Evolutionary conservation across 1,140 invertebrate species (phyloP), one percentile per base, ranked within the genome.

Genomic region (Brachystomella parvula): DNA sequence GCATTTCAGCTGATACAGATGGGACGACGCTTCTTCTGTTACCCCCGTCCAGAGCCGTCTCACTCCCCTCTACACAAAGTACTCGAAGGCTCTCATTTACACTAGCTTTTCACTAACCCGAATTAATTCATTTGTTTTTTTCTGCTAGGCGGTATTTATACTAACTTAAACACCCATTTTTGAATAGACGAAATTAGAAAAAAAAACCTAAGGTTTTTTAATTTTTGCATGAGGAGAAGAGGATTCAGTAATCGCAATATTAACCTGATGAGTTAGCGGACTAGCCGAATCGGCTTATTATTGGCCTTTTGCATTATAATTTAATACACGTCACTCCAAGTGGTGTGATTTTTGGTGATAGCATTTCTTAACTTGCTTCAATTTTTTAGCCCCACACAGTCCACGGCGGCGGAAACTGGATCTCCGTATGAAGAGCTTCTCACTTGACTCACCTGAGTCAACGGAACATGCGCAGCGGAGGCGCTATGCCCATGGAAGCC

Each of bases 371-470:
- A 73, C 44, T 35, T 44, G 62, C 69, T 12, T 69, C 29, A 73
- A 24, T 61, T 32, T 64, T 71, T 57, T 86, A 96, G 94, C 92
- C 73, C 92, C 93, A 66, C 93, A 96, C 81, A 96, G 92, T 79
- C 94, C 94, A 73, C 86, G 92, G 77, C 86, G 92, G 65, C 92
- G 95, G 83, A 92, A 94, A 81, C 83, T 97, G 79, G 96, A 95
- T 81, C 85, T 96, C 78, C 85, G 94, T 75, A 96, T 96, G 94
- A 97, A 97, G 84, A 94, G 91, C 77, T 86, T 97, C 73, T 96
- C 93, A 47, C 79, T 97, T 83, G 94, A 97, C 78, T 94, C 92
- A 15, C 92, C 93, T 26, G 94, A 97, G 79, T 90, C 90, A 64
- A 87, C 89, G 24, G 90, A 94, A 78, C 88, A 90, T 74, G 83